Base-by-base conservation (phyloP, 1,140 invertebrate species). In the Eurosta solidaginis region DNA sequence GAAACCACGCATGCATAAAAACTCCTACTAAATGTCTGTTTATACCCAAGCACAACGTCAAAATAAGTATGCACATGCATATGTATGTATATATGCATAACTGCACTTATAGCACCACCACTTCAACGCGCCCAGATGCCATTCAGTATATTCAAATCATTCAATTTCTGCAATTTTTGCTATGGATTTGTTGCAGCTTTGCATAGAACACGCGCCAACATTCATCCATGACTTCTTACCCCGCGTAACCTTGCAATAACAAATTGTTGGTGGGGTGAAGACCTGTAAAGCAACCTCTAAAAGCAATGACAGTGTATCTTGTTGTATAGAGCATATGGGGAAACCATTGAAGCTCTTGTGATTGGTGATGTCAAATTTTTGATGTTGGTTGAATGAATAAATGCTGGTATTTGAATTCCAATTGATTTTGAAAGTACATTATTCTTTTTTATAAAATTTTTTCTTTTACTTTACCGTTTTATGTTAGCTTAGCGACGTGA, bases 91-190 rank as follows among this genome's bases (percentile, higher is more conserved):
- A 9, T 27, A 54, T 27, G 50, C 20, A 27, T 25, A 54, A 12
- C 20, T 10, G 25, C 12, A 25, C 14, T 9, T 29, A 25, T 9
- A 20, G 49, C n/a, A n/a, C n/a, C n/a, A n/a, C n/a, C n/a, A n/a
- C n/a, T n/a, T n/a, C n/a, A n/a, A n/a, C n/a, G n/a, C n/a, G n/a
- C n/a, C n/a, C n/a, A n/a, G n/a, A n/a, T n/a, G n/a, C n/a, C n/a
- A n/a, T n/a, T n/a, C n/a, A n/a, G n/a, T n/a, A 12, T 29, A 59
- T 59, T 59, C 54, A 59, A 25, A 33, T 59, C 54, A 59, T 59
- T 59, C 25, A 59, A 59, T n/a, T 59, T 29, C 29, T 59, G 29
- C 54, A 29, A 59, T 59, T 59, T 59, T 25, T 59, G 54, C 54
- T 33, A 59, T 59, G 54, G 54, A 59, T 59, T 59, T 59, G 27